Evolutionary conservation across 2,113 vertebrate species (phyloP).

Genomic region (Colius striatus): DNA sequence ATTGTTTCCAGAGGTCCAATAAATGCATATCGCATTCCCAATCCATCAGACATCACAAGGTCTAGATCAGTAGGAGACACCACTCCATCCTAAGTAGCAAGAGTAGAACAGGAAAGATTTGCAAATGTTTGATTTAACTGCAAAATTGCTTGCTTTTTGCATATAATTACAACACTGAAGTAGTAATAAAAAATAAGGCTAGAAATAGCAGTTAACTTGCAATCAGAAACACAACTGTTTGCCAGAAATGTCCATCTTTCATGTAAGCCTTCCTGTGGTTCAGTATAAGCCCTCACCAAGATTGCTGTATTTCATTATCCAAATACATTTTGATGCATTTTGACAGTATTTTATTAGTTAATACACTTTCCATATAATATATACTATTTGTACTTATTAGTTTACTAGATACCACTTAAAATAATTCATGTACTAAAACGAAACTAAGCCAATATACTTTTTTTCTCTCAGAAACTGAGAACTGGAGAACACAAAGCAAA

Average conservation of each 20-base stretch:
- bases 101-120: background rate
- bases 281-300: background rate
- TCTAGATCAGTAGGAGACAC: conserved; percentile 92
- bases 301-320: background rate
- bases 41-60: conserved; percentile 94
- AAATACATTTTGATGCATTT: background rate
- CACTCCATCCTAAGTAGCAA: conserved; percentile 84
- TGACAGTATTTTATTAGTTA: background rate
- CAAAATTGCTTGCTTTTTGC: background rate
- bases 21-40: conserved; percentile 96
- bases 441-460: background rate
- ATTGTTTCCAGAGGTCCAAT: conserved; percentile 97
- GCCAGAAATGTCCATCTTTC: background rate
- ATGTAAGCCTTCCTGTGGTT: background rate
- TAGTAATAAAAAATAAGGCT: background rate
- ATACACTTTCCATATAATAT: background rate
- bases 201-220: background rate
- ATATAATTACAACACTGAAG: background rate
- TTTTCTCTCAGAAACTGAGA: background rate
- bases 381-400: background rate
- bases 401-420: background rate
- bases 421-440: background rate
- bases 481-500: background rate
- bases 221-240: background rate
- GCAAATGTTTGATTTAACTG: background rate